These are phyloP conservation scores for Alces alces DNA, from an alignment of 2,113 vertebrate genomes.

Conservation along the genomic window DNA sequence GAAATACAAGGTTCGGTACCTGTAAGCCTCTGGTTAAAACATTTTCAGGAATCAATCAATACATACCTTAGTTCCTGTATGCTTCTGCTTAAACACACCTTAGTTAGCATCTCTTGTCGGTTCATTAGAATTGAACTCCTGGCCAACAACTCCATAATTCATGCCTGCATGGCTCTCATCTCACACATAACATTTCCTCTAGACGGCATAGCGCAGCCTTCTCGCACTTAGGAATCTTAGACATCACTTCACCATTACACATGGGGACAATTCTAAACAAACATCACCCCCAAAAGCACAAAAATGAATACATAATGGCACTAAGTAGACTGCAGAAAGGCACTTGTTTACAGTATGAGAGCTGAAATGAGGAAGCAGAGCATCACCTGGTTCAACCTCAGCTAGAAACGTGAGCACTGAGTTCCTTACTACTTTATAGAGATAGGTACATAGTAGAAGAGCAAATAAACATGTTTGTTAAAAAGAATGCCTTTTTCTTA, in stretches of 20 bases:
- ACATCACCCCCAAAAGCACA: background rate
- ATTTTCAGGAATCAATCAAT: background rate
- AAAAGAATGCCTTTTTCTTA: background rate
- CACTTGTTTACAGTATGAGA: background rate
- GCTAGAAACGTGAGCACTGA: background rate
- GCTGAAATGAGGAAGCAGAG: background rate
- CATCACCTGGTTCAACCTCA: fast-evolving
- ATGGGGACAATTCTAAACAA: background rate
- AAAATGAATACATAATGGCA: background rate
- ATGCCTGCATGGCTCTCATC: background rate
- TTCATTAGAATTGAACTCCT: background rate
- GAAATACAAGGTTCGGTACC: background rate
- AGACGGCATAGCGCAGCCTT: background rate
- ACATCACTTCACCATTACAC: background rate
- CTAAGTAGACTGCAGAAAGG: background rate
- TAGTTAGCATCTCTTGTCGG: background rate
- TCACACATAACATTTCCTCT: background rate
- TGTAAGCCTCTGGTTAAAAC: background rate
- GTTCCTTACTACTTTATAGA: background rate
- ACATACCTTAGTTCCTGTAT: background rate
- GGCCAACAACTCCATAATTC: background rate
- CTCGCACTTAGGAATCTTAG: background rate
- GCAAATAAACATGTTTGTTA: background rate
- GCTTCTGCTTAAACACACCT: background rate
- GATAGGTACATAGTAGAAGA: background rate